Base-by-base conservation (phyloP, 2,797 vertebrate genomes). In the Acanthopagrus latus region DNA sequence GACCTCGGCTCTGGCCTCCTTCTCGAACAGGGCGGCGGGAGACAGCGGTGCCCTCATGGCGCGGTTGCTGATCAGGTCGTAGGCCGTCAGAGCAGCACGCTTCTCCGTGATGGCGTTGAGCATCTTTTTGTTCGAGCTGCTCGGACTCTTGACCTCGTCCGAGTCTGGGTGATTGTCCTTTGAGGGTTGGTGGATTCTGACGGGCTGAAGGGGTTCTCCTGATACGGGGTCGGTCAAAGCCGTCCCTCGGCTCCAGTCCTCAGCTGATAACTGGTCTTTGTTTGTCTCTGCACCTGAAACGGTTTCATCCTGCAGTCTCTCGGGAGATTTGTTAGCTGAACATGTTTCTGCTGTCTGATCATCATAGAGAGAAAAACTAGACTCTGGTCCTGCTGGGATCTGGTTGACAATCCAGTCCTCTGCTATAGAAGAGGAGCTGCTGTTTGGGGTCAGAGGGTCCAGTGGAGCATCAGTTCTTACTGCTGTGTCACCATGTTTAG, bases 201-300 rank as follows among this genome's bases (percentile, higher is more conserved):
- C 94, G 12, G 98, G 97, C 83, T 95, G 95, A 64, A 99, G 86
- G 3, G 91, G 94, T 48, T 94, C 93, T 87, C 95, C 92, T 17
- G 91, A 78, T 1, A 47, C 25, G 0, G 83, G 83, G 86, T 96
- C 93, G 18, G 80, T 95, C 74, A 97, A 86, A 33, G 92, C 93
- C 9, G 82, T 94, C 46, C 98, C 98, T 80, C 89, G 94, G 84
- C 97, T 97, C 98, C 98, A 99, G 2, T 88, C 92, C 81, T 96
- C 95, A 33, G 94, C 95, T 77, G 91, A 94, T 55, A 96, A 76
- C 84, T 92, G 93, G 2, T 82, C 77, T 67, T 81, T 71, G 62
- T 63, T 76, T 0, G 16, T 43, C 58, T 80, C 84, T 52, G 52
- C 23, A 9, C 23, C 72, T 48, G 64, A 44, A 7, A 21, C 23